Evolutionary conservation across 2,113 vertebrate genomes (phyloP).

Genomic region (Salvelinus sp.): DNA sequence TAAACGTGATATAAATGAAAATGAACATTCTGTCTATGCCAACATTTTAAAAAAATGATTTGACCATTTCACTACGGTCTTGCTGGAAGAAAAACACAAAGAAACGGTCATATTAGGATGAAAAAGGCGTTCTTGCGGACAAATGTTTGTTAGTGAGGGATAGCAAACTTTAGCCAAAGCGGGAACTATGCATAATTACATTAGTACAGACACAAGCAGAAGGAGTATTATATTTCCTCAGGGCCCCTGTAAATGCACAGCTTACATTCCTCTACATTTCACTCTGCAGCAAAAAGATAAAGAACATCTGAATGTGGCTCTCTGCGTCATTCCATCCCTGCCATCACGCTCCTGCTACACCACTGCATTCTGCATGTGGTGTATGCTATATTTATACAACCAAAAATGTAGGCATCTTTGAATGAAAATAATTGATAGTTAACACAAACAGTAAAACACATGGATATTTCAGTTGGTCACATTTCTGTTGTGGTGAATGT

Average conservation of each 20-base stretch:
- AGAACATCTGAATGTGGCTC: constrained; percentile 54
- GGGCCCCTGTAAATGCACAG: constrained; percentile 62
- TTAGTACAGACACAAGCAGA: constrained; percentile 62
- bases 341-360: constrained; percentile 19
- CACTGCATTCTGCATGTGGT: constrained; percentile 9
- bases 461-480: constrained; percentile 15
- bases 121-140: constrained; percentile 52
- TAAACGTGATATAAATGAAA: constrained; percentile 10
- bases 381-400: constrained; percentile 21
- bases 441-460: constrained; percentile 28
- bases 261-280: constrained; percentile 68
- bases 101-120: constrained; percentile 35
- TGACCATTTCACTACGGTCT: background rate
- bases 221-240: constrained; percentile 65
- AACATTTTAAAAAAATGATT: background rate
- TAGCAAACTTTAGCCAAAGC: constrained; percentile 54
- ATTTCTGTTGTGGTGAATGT: constrained; percentile 28
- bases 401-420: constrained; percentile 4
- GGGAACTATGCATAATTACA: constrained; percentile 69
- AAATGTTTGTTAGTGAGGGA: constrained; percentile 53
- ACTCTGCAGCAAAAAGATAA: constrained; percentile 68
- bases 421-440: constrained; percentile 13
- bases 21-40: constrained; percentile 28
- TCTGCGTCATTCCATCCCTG: constrained; percentile 33
- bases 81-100: background rate